Evolutionary conservation across 2,113 vertebrate genomes (phyloP).

Genomic region (Alouatta palliata): DNA sequence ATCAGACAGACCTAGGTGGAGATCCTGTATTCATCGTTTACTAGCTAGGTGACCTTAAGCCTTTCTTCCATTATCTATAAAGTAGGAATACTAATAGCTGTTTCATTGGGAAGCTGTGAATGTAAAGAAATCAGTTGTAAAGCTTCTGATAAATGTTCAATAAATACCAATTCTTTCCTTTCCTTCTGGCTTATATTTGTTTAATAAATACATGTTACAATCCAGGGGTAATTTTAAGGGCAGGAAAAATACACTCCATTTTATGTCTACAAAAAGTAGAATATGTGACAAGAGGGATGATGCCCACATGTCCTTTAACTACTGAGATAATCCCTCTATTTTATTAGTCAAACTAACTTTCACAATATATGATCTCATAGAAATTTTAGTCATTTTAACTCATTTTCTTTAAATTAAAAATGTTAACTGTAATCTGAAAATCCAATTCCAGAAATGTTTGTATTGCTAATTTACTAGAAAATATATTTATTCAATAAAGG

Average conservation of each 20-base stretch:
- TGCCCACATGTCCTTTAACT: background rate
- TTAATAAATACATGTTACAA: conserved; percentile 42
- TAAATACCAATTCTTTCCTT: conserved; percentile 16
- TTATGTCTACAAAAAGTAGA: conserved; percentile 43
- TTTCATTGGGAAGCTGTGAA: conserved; percentile 25
- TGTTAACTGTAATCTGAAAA: conserved; percentile 41
- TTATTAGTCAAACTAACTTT: conserved; percentile 71
- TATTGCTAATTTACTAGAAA: conserved; percentile 38
- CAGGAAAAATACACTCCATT: conserved; percentile 51
- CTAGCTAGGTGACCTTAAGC: background rate
- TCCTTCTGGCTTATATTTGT: conserved; percentile 3
- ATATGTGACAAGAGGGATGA: background rate
- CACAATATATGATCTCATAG: conserved; percentile 43
- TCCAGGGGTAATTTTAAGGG: conserved; percentile 4
- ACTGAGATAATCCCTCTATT: conserved; percentile 49
- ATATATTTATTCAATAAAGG: conserved; percentile 41
- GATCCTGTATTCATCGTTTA: background rate
- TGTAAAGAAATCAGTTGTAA: background rate
- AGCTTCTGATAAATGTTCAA: background rate
- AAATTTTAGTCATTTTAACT: conserved; percentile 61
- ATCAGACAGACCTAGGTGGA: background rate
- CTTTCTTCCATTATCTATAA: conserved; percentile 40
- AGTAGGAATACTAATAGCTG: conserved; percentile 42
- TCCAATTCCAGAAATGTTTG: conserved; percentile 14
- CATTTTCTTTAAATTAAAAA: conserved; percentile 55